These are phyloP conservation scores for Daktulosphaira vitifoliae DNA, from an alignment of 1,140 invertebrate genomes.

Conservation along the genomic window DNA sequence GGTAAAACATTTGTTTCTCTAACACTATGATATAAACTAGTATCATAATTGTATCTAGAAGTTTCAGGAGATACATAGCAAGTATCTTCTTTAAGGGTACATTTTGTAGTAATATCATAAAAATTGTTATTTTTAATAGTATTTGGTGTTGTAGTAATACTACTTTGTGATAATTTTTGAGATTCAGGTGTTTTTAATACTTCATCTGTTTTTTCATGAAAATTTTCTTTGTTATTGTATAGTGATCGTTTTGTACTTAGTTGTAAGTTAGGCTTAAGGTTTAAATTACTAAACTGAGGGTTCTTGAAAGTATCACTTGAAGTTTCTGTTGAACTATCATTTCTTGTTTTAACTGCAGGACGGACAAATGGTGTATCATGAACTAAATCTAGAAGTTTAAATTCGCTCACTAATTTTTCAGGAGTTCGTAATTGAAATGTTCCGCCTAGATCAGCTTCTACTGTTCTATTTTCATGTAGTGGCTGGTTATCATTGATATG, in stretches of 20 bases:
- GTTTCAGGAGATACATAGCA: conserved; percentile 24
- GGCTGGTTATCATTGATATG: conserved; percentile 7
- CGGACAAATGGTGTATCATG: conserved; percentile 25
- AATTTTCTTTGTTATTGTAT: conserved; percentile 24
- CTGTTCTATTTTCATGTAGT: conserved; percentile 22
- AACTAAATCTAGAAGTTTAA: conserved; percentile 27
- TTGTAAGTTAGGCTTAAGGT: neutral
- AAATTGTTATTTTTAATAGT: neutral
- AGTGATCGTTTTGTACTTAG: conserved; percentile 3
- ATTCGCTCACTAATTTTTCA: conserved; percentile 5
- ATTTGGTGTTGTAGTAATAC: neutral
- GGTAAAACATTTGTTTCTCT: conserved; percentile 14
- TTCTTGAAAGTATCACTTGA: conserved; percentile 3
- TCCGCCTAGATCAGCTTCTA: conserved; percentile 20
- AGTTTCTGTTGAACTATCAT: conserved; percentile 27
- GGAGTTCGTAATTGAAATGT: conserved; percentile 19
- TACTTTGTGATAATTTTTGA: neutral
- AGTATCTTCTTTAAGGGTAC: neutral
- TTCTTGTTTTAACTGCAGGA: conserved; percentile 3
- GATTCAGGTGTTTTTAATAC: neutral
- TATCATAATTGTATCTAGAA: conserved; percentile 14
- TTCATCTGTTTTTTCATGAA: neutral
- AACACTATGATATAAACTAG: conserved; percentile 28
- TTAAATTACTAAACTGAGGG: neutral
- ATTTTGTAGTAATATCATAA: neutral